A percentile compares a stretch with the other conserved stretches of the same genome.
Evolutionary conservation across 2,113 vertebrate species (phyloP).

Genomic region (Falco punctatus): DNA sequence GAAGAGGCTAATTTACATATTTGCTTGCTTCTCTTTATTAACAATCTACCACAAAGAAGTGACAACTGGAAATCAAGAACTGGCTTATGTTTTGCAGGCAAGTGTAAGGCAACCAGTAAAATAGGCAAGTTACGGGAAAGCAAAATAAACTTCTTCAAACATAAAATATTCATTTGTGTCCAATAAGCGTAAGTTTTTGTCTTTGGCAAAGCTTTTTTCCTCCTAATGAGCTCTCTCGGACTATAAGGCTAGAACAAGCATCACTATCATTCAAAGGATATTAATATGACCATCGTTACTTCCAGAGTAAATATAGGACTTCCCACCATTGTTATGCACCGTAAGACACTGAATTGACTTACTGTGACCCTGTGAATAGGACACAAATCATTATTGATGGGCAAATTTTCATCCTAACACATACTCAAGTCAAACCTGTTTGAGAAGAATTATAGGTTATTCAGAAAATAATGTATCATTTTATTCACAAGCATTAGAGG

Average conservation of each 20-base stretch:
- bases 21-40: background rate
- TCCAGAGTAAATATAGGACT: constrained; percentile 89
- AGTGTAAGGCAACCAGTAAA: background rate
- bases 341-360: constrained; percentile 96
- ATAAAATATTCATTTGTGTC: background rate
- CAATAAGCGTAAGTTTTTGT: background rate
- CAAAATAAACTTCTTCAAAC: background rate
- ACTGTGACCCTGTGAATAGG: constrained; percentile 86
- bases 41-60: background rate
- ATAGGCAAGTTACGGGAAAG: background rate
- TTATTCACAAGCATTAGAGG: background rate
- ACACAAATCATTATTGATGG: background rate
- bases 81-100: background rate
- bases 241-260: background rate
- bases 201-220: background rate
- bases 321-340: constrained; percentile 83
- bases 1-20: background rate
- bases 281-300: constrained; percentile 97
- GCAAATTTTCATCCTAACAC: background rate
- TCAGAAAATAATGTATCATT: background rate
- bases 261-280: constrained; percentile 84
- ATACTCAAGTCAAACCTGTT: background rate
- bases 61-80: background rate
- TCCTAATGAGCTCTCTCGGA: background rate
- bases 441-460: background rate